These are phyloP conservation scores for Drosophila ambigua DNA, from an alignment of 1,140 invertebrate species.

Conservation along the genomic window DNA sequence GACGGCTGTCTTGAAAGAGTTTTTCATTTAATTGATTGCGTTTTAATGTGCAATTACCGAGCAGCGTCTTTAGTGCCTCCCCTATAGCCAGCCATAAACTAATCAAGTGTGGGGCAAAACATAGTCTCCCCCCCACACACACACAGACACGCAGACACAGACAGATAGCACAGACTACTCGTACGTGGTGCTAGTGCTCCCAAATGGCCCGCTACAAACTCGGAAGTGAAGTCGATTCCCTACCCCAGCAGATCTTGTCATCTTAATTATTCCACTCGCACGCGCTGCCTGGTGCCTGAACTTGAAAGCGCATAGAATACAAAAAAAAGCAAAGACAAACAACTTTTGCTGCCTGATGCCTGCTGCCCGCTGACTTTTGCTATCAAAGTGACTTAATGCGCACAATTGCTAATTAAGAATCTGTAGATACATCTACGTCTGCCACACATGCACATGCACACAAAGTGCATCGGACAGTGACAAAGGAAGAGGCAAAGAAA, in stretches of 20 bases:
- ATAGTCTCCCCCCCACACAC: too few relatives aligned
- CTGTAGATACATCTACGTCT: background rate
- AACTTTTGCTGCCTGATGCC: background rate
- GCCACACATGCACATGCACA: background rate
- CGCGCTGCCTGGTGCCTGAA: slow-evolving; percentile 4
- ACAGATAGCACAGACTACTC: too few relatives aligned
- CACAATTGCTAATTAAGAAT: slow-evolving; percentile 67
- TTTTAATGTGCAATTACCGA: slow-evolving; percentile 61
- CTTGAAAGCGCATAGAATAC: slow-evolving; percentile 23
- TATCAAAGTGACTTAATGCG: slow-evolving; percentile 53
- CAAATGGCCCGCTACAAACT: background rate
- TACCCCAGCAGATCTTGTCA: background rate
- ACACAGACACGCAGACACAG: too few relatives aligned
- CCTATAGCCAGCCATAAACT: slow-evolving; percentile 19
- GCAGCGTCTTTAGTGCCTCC: slow-evolving; percentile 6
- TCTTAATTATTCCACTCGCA: slow-evolving; percentile 33
- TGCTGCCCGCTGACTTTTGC: background rate
- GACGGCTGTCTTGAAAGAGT: slow-evolving; percentile 47
- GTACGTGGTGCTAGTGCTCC: too few relatives aligned
- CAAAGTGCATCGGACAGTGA: slow-evolving; percentile 2
- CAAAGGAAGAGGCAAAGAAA: too few relatives aligned
- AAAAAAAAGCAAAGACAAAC: slow-evolving; percentile 4
- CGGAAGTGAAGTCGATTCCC: slow-evolving; percentile 9
- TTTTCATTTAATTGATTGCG: slow-evolving; percentile 57
- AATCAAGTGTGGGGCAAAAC: background rate